Conservation (phyloP, 2,888 invertebrate genomes). For the Brenthis ino region DNA sequence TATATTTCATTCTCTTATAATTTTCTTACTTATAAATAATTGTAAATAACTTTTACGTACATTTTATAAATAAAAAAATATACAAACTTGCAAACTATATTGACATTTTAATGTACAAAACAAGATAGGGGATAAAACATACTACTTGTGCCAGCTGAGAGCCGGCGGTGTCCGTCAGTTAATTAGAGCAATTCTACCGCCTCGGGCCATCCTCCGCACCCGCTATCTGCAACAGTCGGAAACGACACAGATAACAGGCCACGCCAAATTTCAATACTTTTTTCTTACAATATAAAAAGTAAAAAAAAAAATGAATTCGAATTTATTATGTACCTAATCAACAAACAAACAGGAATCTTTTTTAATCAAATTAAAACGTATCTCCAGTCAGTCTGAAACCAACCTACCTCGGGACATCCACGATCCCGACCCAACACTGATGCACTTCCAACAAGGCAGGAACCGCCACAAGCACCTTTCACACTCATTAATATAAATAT, state of each 20-base stretch:
- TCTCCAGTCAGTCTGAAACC: constrained; percentile 63
- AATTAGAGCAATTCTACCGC: constrained; percentile 69
- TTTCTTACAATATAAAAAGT: constrained; percentile 45
- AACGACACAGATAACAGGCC: constrained; percentile 73
- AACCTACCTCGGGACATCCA: constrained; percentile 72
- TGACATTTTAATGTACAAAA: constrained; percentile 1
- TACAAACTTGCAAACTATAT: not conserved
- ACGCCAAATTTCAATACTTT: constrained; percentile 44
- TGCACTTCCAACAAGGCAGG: constrained; percentile 49
- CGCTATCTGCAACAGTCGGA: constrained; percentile 80
- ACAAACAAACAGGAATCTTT: constrained; percentile 23
- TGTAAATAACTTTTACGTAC: no score
- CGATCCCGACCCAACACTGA: constrained; percentile 53
- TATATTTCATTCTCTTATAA: no score
- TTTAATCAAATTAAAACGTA: constrained; percentile 73
- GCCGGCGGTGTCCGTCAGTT: constrained; percentile 81
- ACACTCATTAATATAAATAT: constrained; percentile 55
- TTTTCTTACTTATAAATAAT: no score
- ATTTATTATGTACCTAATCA: not conserved
- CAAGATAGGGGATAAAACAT: constrained; percentile 48
- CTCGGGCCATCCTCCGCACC: constrained; percentile 75
- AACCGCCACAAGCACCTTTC: constrained; percentile 48
- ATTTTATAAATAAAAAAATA: not conserved
- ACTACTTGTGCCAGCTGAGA: constrained; percentile 78
- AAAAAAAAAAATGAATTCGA: constrained; percentile 30